A percentile compares a stretch with the other conserved stretches of the same genome.
Conservation (phyloP, 2,888 invertebrate genomes). For the Troilus luridus region DNA sequence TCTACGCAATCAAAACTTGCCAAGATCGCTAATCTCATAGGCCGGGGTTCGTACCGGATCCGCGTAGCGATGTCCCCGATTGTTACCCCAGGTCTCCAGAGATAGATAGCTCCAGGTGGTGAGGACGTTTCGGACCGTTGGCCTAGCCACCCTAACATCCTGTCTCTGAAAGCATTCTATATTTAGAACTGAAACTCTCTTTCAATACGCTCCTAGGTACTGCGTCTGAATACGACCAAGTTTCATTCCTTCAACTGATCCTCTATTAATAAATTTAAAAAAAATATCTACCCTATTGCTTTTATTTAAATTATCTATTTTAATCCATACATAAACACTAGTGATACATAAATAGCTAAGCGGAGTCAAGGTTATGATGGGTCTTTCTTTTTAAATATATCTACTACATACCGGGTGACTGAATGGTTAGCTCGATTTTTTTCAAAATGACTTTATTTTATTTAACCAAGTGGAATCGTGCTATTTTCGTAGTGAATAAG, state of each 20-base stretch:
- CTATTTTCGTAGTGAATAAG: too few species aligned
- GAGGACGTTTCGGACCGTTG: not conserved
- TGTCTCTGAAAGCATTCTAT: not conserved
- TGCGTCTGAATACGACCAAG: not conserved
- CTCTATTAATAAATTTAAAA: too few species aligned
- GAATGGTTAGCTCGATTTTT: too few species aligned
- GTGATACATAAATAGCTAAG: too few species aligned
- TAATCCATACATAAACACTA: too few species aligned
- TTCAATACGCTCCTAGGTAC: not conserved
- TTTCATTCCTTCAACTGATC: not conserved
- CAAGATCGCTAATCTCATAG: not conserved
- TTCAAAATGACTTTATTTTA: too few species aligned
- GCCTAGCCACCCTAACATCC: not conserved
- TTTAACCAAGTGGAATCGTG: too few species aligned
- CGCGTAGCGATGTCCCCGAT: not conserved
- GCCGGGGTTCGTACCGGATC: not conserved
- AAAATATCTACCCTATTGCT: too few species aligned
- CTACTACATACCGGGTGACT: too few species aligned
- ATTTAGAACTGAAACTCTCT: not conserved
- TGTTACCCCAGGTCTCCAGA: not conserved
- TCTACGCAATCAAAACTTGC: slow-evolving; percentile 40
- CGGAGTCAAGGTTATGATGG: too few species aligned
- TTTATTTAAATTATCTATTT: too few species aligned
- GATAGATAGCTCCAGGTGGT: not conserved
- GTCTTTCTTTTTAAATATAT: too few species aligned